Conservation (phyloP, 2,113 vertebrate species). For the Ictalurus punctatus region DNA sequence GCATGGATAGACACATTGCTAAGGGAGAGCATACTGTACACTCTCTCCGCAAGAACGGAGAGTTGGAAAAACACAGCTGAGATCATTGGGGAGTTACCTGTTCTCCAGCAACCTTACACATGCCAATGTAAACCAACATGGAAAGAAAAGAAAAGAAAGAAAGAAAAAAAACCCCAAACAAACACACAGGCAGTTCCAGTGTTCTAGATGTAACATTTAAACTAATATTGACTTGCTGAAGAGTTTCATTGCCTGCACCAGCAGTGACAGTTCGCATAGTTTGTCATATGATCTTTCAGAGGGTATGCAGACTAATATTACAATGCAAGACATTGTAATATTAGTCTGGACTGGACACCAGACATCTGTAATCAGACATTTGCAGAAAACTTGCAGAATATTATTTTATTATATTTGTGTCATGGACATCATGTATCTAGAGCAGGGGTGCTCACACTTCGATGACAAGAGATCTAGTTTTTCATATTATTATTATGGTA, state of each 20-base stretch:
- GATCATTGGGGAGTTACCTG: constrained; percentile 18
- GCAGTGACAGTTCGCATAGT: neutral
- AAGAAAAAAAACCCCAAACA: neutral
- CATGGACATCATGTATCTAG: neutral
- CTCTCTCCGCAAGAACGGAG: neutral
- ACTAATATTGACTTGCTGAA: neutral
- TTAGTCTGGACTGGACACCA: neutral
- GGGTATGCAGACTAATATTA: neutral
- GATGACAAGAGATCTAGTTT: no score
- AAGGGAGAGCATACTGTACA: constrained; percentile 16
- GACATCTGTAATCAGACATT: neutral
- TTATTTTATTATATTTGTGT: neutral
- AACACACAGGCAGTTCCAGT: neutral
- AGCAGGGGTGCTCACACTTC: no score
- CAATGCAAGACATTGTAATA: neutral
- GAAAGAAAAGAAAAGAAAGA: neutral
- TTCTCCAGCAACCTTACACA: constrained; percentile 13
- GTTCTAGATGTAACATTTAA: neutral
- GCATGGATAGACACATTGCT: constrained; percentile 45
- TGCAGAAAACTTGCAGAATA: neutral
- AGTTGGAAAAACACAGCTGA: constrained; percentile 26
- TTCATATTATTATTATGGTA: no score
- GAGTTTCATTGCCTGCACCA: neutral
- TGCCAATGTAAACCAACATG: neutral
- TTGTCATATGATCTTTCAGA: neutral